These are phyloP conservation scores for Lagodon rhomboides DNA, from an alignment of 2,797 vertebrate genomes.

Conservation along the genomic window DNA sequence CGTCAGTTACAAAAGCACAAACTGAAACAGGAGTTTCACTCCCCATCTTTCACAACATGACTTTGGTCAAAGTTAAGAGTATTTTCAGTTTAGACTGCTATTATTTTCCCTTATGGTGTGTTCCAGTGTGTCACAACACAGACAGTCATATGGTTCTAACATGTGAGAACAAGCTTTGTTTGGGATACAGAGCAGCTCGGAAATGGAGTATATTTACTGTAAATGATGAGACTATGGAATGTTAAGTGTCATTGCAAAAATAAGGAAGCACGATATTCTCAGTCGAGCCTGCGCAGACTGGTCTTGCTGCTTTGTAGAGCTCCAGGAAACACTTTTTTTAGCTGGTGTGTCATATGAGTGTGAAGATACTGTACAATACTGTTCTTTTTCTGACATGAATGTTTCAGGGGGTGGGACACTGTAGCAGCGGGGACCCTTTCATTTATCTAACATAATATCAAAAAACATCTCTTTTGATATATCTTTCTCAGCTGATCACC, in stretches of 20 bases:
- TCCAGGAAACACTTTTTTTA: conserved; percentile 3
- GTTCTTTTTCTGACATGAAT: neutral
- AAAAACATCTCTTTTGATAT: neutral
- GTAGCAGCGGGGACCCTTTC: neutral
- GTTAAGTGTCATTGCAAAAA: conserved; percentile 25
- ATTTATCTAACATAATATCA: neutral
- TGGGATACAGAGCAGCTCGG: conserved; percentile 11
- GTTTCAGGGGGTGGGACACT: neutral
- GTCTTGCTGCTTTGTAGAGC: conserved; percentile 11
- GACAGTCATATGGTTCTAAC: conserved; percentile 2
- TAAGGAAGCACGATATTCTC: conserved; percentile 9
- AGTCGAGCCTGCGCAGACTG: neutral
- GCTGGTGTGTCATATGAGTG: neutral
- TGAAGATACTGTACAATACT: conserved; percentile 2
- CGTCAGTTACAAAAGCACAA: conserved; percentile 54
- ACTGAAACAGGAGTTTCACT: conserved; percentile 39
- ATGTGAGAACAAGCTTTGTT: conserved; percentile 15
- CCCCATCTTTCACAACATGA: conserved; percentile 22
- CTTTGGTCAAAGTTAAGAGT: conserved; percentile 4
- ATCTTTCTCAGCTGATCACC: neutral
- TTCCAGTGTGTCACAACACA: conserved; percentile 34
- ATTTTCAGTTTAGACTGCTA: neutral
- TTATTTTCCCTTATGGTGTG: neutral
- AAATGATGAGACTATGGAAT: conserved; percentile 40
- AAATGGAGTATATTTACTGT: conserved; percentile 37